Evolutionary conservation across 2,113 vertebrate genomes (phyloP).

Genomic region (Thalassarche chlororhynchos): DNA sequence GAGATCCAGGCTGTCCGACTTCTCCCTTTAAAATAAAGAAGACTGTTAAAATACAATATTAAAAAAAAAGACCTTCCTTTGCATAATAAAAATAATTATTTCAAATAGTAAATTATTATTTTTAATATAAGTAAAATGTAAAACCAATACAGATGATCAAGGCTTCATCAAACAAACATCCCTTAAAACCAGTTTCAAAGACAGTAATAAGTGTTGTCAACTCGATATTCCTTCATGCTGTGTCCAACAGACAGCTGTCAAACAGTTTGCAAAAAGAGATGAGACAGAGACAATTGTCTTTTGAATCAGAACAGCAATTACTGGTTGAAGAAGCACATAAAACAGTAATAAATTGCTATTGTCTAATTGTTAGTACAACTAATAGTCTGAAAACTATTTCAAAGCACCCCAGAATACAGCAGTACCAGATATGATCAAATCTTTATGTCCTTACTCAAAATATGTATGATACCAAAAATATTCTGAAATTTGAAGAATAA

Average conservation of each 20-base stretch:
- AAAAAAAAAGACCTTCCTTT: background rate
- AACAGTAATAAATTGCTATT: background rate
- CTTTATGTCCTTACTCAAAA: background rate
- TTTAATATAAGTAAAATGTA: background rate
- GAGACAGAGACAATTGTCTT: background rate
- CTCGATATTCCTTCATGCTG: background rate
- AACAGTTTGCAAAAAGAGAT: background rate
- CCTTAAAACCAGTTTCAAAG: background rate
- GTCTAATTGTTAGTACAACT: background rate
- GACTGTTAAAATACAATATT: background rate
- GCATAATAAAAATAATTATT: background rate
- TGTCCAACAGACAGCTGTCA: background rate
- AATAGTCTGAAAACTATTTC: background rate
- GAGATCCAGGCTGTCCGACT: slow-evolving; percentile 68
- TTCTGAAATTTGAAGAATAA: background rate
- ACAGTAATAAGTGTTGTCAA: background rate
- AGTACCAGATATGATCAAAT: background rate
- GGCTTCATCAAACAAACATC: background rate
- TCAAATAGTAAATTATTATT: background rate
- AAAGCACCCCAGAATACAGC: background rate
- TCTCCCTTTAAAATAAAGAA: slow-evolving; percentile 72
- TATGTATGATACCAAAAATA: background rate
- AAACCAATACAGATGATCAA: background rate
- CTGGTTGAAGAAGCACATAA: background rate
- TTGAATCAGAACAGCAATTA: background rate